A percentile compares a stretch with the other conserved stretches of the same genome.
phyloP scores from a whole-genome alignment of 2,888 invertebrate genomes.

The Tenthredo amoena region DNA sequence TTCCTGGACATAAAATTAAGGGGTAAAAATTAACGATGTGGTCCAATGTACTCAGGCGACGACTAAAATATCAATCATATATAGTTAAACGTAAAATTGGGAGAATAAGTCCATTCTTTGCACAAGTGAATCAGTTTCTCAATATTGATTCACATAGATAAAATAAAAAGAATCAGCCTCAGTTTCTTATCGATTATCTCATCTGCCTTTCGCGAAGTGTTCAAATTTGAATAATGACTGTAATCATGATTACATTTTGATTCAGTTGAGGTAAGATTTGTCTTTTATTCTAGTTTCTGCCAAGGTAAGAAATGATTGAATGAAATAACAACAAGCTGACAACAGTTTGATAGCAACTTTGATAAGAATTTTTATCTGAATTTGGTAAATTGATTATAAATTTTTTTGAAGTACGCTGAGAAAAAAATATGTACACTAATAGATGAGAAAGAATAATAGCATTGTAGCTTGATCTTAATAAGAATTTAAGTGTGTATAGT shows the following conservation, averaged over 20 bases:
- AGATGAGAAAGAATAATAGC: background rate
- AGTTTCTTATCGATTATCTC: background rate
- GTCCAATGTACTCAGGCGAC: background rate
- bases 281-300: background rate
- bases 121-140: background rate
- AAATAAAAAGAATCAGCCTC: background rate
- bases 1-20: background rate
- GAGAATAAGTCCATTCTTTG: background rate
- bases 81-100: background rate
- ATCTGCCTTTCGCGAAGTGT: background rate
- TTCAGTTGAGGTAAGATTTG: background rate
- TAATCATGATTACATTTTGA: conserved; percentile 29
- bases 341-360: background rate
- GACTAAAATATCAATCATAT: background rate
- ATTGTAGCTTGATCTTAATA: background rate
- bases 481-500: conserved; percentile 24
- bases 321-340: background rate
- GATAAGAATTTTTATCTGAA: background rate
- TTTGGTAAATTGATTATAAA: background rate
- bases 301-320: background rate
- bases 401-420: background rate
- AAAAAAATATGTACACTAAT: background rate
- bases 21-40: background rate
- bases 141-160: background rate
- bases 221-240: background rate